Conservation (phyloP, 2,797 vertebrate species). For the Melanotaenia trifasciata region DNA sequence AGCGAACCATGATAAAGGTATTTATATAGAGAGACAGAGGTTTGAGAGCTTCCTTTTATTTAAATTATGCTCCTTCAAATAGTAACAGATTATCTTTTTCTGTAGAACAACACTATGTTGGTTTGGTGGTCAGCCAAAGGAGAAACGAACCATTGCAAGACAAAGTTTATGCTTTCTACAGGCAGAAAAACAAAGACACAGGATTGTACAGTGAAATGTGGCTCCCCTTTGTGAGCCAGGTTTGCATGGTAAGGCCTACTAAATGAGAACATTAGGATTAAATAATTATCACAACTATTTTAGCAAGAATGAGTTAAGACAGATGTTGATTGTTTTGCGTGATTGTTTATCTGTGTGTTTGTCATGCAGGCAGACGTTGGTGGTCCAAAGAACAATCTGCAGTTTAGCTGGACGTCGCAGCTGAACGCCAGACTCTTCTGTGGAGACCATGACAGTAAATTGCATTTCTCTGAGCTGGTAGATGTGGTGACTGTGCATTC, state of each 20-base stretch:
- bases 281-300: background rate
- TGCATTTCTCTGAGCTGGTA: slow-evolving; percentile 71
- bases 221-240: slow-evolving; percentile 74
- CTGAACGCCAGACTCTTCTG: slow-evolving; percentile 79
- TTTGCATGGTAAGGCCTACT: slow-evolving; percentile 77
- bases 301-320: background rate
- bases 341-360: background rate
- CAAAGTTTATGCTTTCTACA: slow-evolving; percentile 78
- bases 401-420: slow-evolving; percentile 80
- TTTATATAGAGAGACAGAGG: background rate
- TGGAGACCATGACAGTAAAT: slow-evolving; percentile 37
- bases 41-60: background rate
- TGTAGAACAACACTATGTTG: slow-evolving; percentile 76
- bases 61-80: background rate
- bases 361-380: slow-evolving; percentile 74
- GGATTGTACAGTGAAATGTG: slow-evolving; percentile 47
- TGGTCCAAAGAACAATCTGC: slow-evolving; percentile 70
- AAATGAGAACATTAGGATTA: background rate
- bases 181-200: slow-evolving; percentile 55
- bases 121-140: slow-evolving; percentile 55
- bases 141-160: slow-evolving; percentile 11
- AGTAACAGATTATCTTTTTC: background rate
- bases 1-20: slow-evolving; percentile 47
- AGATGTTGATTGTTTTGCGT: background rate
- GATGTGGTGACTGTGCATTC: slow-evolving; percentile 63